A percentile compares a stretch with the other conserved stretches of the same genome.
phyloP scores from a whole-genome alignment of 2,113 vertebrate species.

The Callionymus lyra region DNA sequence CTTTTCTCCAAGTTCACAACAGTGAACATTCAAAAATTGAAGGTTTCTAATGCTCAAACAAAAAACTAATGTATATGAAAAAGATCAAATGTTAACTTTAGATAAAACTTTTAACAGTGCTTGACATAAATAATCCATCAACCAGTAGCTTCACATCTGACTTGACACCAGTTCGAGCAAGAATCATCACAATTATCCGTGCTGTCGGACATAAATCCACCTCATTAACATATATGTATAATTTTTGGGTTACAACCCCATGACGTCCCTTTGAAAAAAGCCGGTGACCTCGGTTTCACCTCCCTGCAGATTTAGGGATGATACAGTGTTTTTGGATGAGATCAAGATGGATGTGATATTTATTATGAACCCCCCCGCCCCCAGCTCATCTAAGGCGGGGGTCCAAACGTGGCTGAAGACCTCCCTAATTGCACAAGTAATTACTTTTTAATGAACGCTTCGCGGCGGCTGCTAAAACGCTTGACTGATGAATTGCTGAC shows the following conservation, averaged over 20 bases:
- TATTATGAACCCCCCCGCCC: conserved; percentile 25
- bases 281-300: conserved; percentile 39
- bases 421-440: conserved; percentile 18
- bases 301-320: conserved; percentile 4
- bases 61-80: too few relatives aligned
- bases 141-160: too few relatives aligned
- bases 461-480: conserved; percentile 26
- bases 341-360: not conserved
- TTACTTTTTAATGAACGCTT: conserved; percentile 30
- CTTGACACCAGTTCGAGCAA: too few relatives aligned
- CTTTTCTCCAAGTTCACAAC: too few relatives aligned
- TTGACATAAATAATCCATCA: too few relatives aligned
- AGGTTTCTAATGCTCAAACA: too few relatives aligned
- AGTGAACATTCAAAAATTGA: too few relatives aligned
- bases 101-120: too few relatives aligned
- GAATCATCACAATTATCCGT: too few relatives aligned
- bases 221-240: not conserved
- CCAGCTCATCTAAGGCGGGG: conserved; percentile 2
- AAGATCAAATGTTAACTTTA: too few relatives aligned
- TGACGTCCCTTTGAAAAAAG: conserved; percentile 2
- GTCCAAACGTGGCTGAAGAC: conserved; percentile 1
- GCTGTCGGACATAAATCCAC: too few relatives aligned
- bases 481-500: conserved; percentile 35
- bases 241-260: not conserved
- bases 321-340: conserved; percentile 13